Evolutionary conservation across 2,888 invertebrate species (phyloP).

Genomic region (Galerucella nymphaeae): DNA sequence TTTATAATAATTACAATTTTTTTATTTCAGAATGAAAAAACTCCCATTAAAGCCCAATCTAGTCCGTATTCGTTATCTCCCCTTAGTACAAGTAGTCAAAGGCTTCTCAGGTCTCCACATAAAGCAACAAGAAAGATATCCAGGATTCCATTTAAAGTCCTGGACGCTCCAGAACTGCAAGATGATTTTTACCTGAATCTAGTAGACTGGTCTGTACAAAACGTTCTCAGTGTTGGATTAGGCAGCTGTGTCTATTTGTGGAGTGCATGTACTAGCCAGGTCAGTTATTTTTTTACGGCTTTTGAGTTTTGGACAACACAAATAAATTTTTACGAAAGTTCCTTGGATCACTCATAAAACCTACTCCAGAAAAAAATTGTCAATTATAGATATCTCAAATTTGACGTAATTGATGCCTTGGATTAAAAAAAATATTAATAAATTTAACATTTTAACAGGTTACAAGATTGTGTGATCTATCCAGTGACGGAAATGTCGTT

Average conservation of each 20-base stretch:
- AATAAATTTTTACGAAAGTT: too few relatives aligned
- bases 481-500: conserved; percentile 92
- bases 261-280: conserved; percentile 99
- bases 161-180: conserved; percentile 96
- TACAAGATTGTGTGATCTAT: conserved; percentile 94
- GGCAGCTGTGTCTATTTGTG: conserved; percentile 98
- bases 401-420: too few relatives aligned
- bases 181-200: conserved; percentile 99
- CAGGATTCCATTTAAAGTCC: conserved; percentile 95
- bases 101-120: conserved; percentile 91
- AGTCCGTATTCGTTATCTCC: conserved; percentile 95
- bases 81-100: conserved; percentile 94
- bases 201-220: conserved; percentile 98
- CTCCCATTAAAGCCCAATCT: conserved; percentile 77
- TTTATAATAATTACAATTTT: conserved; percentile 29
- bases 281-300: conserved; percentile 50
- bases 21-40: conserved; percentile 72
- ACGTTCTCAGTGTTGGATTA: conserved; percentile 96
- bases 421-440: too few relatives aligned
- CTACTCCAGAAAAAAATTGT: too few relatives aligned
- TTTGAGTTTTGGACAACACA: too few relatives aligned
- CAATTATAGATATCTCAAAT: too few relatives aligned
- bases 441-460: conserved; percentile 67
- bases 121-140: conserved; percentile 99
- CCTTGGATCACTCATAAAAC: too few relatives aligned